phyloP scores from a whole-genome alignment of 2,113 vertebrate species.

The Clarias gariepinus region DNA sequence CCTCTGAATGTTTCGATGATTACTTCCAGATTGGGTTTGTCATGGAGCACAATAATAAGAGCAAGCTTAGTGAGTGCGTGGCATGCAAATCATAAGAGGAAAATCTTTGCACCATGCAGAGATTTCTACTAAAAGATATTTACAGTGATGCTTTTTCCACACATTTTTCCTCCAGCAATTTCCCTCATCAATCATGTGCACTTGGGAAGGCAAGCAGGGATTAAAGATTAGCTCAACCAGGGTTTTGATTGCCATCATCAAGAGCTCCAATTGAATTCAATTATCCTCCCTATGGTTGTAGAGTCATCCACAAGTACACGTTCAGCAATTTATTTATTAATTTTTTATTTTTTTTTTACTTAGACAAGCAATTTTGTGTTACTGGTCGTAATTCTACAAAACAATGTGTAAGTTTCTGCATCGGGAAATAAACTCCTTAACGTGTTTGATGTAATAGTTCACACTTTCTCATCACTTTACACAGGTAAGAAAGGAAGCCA shows the following conservation, averaged over 20 bases:
- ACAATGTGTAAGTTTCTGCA: background rate
- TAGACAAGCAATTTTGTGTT: background rate
- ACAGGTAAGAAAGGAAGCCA: constrained; percentile 42
- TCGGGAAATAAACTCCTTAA: background rate
- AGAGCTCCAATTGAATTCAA: constrained; percentile 36
- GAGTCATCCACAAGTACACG: constrained; percentile 12
- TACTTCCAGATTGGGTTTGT: background rate
- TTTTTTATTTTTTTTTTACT: no score
- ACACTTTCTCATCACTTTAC: constrained; percentile 30
- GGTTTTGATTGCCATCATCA: constrained; percentile 49
- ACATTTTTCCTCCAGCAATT: constrained; percentile 11
- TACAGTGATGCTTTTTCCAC: background rate
- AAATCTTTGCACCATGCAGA: background rate
- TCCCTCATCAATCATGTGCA: constrained; percentile 47
- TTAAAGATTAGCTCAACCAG: constrained; percentile 44
- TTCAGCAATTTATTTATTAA: background rate
- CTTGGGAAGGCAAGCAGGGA: constrained; percentile 38
- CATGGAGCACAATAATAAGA: background rate
- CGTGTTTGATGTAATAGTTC: constrained; percentile 37
- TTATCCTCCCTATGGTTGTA: constrained; percentile 35
- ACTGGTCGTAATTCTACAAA: background rate
- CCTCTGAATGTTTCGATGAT: background rate
- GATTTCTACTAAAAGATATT: background rate
- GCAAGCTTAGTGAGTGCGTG: background rate
- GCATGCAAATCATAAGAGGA: background rate